phyloP scores from a whole-genome alignment of 2,888 invertebrate species.

The Argyresthia goedartella region DNA sequence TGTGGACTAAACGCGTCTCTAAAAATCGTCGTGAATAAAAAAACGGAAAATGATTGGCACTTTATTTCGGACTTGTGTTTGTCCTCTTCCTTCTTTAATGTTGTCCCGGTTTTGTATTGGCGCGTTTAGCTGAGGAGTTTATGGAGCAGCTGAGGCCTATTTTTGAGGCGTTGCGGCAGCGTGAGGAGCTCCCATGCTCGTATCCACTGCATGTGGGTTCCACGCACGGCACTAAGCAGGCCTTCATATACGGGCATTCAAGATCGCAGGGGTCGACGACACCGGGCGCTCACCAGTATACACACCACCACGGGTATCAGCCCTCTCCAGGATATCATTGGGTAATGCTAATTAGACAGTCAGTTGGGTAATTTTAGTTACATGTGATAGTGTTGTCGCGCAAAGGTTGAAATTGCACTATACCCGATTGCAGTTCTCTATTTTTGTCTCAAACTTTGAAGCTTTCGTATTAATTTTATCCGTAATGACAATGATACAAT shows the following conservation, averaged over 20 bases:
- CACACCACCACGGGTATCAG: slow-evolving; percentile 77
- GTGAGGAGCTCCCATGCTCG: slow-evolving; percentile 91
- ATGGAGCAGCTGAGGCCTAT: slow-evolving; percentile 96
- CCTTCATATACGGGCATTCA: slow-evolving; percentile 73
- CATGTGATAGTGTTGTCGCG: slow-evolving; percentile 35
- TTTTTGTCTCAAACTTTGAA: slow-evolving; percentile 11
- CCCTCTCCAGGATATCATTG: slow-evolving; percentile 81
- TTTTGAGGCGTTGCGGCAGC: slow-evolving; percentile 92
- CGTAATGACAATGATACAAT: background rate
- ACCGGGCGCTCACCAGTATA: slow-evolving; percentile 74
- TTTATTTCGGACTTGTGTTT: slow-evolving; percentile 41
- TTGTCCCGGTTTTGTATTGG: slow-evolving; percentile 61
- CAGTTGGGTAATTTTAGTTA: too few relatives aligned
- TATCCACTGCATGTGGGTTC: slow-evolving; percentile 90
- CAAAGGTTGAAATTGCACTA: slow-evolving; percentile 22
- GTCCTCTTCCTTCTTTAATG: slow-evolving; percentile 39
- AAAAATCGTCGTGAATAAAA: slow-evolving; percentile 23
- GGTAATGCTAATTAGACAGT: slow-evolving; percentile 74
- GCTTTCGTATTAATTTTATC: background rate
- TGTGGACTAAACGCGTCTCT: slow-evolving; percentile 53
- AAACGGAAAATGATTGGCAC: slow-evolving; percentile 57
- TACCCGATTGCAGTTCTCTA: slow-evolving; percentile 25
- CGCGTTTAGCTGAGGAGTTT: slow-evolving; percentile 89
- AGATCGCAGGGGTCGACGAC: slow-evolving; percentile 74
- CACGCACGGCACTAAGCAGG: slow-evolving; percentile 73